These are phyloP conservation scores for Avahi laniger DNA, from an alignment of 2,797 vertebrate species.

Conservation along the genomic window DNA sequence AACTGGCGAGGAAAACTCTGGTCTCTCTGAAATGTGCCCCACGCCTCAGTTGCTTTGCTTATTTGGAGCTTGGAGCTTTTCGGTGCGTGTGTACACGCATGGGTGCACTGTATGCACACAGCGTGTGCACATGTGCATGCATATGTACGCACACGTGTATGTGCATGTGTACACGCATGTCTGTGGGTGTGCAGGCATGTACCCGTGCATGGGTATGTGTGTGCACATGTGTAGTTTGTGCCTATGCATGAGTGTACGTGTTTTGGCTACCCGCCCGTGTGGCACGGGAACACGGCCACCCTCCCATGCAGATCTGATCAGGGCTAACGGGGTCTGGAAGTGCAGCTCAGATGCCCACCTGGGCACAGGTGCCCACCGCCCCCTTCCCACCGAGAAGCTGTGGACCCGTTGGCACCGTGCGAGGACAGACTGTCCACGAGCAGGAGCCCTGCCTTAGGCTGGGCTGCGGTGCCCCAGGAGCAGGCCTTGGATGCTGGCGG, in stretches of 20 bases:
- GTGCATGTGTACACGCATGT: neutral
- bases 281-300: neutral
- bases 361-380: neutral
- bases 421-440: neutral
- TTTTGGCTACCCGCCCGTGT: neutral
- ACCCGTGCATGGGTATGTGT: neutral
- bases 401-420: neutral
- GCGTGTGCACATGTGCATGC: neutral
- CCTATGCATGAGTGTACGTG: accelerated
- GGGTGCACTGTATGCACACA: too few relatives aligned
- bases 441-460: neutral
- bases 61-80: neutral
- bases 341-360: neutral
- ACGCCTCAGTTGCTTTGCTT: neutral
- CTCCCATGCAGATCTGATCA: neutral
- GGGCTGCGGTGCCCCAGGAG: neutral
- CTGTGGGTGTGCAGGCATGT: too few relatives aligned
- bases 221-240: neutral
- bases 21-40: neutral
- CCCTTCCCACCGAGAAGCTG: neutral
- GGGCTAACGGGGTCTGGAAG: neutral
- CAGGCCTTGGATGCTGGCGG: neutral
- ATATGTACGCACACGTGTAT: neutral
- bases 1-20: neutral
- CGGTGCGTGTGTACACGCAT: accelerated